Conservation (phyloP, 2,888 invertebrate species). For the Cabera pusaria region DNA sequence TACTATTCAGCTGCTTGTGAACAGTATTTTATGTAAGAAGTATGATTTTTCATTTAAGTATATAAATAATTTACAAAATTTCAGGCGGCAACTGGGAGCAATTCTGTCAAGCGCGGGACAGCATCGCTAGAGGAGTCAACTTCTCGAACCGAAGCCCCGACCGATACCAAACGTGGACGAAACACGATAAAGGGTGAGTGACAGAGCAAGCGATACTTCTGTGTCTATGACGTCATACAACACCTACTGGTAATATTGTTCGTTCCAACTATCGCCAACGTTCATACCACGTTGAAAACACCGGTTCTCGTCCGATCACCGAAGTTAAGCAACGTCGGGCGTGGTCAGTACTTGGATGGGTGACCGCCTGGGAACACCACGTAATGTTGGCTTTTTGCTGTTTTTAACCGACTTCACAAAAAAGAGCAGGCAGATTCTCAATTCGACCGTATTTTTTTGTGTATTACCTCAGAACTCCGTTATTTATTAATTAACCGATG, state of each 20-base stretch:
- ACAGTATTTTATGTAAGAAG: no score
- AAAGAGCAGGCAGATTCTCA: no score
- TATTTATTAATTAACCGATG: no score
- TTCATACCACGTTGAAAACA: constrained; percentile 67
- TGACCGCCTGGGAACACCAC: constrained; percentile 67
- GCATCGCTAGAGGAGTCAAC: constrained; percentile 56
- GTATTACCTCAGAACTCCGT: no score
- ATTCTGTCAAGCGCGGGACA: constrained; percentile 62
- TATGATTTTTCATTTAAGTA: no score
- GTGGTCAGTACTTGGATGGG: constrained; percentile 74
- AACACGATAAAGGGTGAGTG: constrained; percentile 52
- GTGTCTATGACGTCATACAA: no score
- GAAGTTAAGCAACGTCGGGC: constrained; percentile 74
- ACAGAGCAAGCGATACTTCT: no score
- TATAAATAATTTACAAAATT: no score
- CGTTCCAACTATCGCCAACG: constrained; percentile 55
- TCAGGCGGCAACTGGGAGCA: constrained; percentile 65
- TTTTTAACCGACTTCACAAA: no score
- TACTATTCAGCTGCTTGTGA: no score
- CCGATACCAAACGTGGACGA: constrained; percentile 38
- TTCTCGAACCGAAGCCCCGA: constrained; percentile 46
- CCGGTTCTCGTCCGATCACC: constrained; percentile 77
- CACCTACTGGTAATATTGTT: no score
- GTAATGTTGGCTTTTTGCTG: constrained; percentile 47
- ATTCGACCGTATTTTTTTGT: no score